A percentile compares a stretch with the other conserved stretches of the same genome.
Conservation (phyloP, 2,888 invertebrate genomes). For the Suillia variegata region DNA sequence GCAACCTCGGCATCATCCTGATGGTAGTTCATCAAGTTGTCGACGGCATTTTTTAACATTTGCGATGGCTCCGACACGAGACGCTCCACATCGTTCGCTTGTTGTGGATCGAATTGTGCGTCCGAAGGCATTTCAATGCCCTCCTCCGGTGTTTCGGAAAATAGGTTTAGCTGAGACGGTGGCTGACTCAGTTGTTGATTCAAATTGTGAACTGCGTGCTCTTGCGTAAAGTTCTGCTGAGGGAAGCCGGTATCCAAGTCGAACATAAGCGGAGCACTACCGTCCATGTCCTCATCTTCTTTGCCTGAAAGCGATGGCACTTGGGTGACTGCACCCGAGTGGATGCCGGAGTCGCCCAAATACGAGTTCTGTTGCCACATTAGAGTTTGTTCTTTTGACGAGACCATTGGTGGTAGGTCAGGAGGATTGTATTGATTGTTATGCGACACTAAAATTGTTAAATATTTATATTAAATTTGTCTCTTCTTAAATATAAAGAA, state of each 20-base stretch:
- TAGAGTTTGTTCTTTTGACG: constrained; percentile 85
- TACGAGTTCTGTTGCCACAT: constrained; percentile 97
- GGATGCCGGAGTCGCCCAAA: constrained; percentile 93
- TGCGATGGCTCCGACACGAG: constrained; percentile 96
- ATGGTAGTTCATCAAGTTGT: constrained; percentile 97
- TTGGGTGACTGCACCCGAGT: constrained; percentile 93
- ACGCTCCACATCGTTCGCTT: constrained; percentile 95
- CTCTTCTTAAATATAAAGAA: too few relatives aligned
- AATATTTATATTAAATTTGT: too few relatives aligned
- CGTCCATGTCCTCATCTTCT: constrained; percentile 92
- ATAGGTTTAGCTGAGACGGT: constrained; percentile 97
- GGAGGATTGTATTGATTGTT: constrained; percentile 84
- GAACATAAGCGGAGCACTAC: constrained; percentile 85
- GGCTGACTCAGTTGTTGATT: constrained; percentile 96
- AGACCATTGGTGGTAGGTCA: constrained; percentile 83
- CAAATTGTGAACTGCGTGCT: constrained; percentile 97
- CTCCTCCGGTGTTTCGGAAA: constrained; percentile 96
- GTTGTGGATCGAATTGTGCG: constrained; percentile 94
- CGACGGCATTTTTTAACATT: constrained; percentile 97
- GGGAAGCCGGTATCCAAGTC: constrained; percentile 89
- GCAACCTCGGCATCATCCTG: constrained; percentile 98
- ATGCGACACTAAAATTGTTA: constrained; percentile 79
- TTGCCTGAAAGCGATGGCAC: constrained; percentile 92
- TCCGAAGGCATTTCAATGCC: constrained; percentile 96
- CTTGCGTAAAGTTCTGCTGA: constrained; percentile 90